These are phyloP conservation scores for Abrostola triplasia DNA, from an alignment of 2,888 invertebrate species.

Conservation along the genomic window DNA sequence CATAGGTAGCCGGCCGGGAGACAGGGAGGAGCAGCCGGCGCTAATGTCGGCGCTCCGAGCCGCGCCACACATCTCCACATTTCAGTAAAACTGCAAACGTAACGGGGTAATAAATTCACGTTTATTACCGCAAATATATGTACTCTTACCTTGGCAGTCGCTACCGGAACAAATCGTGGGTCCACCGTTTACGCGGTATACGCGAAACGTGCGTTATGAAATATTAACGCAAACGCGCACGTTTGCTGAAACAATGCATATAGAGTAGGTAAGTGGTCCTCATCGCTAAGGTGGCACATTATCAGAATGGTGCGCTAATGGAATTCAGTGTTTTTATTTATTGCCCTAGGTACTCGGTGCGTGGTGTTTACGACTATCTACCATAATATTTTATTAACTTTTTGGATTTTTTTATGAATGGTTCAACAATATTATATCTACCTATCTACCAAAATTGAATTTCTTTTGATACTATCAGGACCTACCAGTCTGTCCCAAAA, in stretches of 20 bases:
- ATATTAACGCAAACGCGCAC: conserved; percentile 76
- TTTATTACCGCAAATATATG: conserved; percentile 85
- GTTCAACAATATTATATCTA: too few relatives aligned
- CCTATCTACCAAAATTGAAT: too few relatives aligned
- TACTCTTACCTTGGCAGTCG: conserved; percentile 76
- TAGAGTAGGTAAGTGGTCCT: conserved; percentile 50
- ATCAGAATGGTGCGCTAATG: conserved; percentile 77
- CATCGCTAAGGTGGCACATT: conserved; percentile 75
- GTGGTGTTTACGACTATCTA: conserved; percentile 62
- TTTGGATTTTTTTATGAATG: conserved; percentile 33
- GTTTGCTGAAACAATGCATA: conserved; percentile 75
- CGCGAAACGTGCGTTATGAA: conserved; percentile 76
- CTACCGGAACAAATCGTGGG: conserved; percentile 81
- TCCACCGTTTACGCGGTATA: conserved; percentile 73
- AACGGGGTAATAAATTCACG: conserved; percentile 85
- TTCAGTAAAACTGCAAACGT: conserved; percentile 86
- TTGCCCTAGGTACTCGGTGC: conserved; percentile 65
- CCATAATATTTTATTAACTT: conserved; percentile 63
- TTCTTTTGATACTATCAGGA: too few relatives aligned
- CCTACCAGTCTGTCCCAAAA: background rate
- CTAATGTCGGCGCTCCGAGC: conserved; percentile 71
- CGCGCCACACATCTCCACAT: conserved; percentile 78
- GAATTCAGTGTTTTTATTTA: conserved; percentile 78
- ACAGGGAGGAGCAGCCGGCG: conserved; percentile 68
- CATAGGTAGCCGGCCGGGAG: conserved; percentile 58